Conservation (phyloP, 2,797 vertebrate species). For the Dromococcyx pavoninus region DNA sequence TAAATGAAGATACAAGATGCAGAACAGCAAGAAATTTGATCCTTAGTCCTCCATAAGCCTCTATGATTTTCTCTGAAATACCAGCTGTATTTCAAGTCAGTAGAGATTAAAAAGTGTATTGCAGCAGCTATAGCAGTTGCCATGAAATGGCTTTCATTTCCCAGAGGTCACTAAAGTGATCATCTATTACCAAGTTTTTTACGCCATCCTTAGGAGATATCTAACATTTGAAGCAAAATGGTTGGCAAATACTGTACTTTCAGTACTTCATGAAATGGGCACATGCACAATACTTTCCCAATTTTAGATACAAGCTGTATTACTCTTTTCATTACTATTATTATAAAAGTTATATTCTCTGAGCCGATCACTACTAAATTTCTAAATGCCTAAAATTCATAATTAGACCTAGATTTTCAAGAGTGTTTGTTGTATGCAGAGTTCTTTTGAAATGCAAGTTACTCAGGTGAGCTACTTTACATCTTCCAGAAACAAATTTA, state of each 20-base stretch:
- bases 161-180: slow-evolving; percentile 13
- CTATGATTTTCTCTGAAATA: slow-evolving; percentile 23
- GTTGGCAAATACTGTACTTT: not conserved
- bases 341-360: not conserved
- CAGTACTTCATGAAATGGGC: not conserved
- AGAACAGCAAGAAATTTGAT: slow-evolving; percentile 44
- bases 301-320: not conserved
- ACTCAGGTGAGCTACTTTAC: not conserved
- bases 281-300: not conserved
- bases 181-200: not conserved
- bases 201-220: not conserved
- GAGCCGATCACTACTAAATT: not conserved
- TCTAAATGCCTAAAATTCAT: not conserved
- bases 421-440: not conserved
- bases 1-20: slow-evolving; percentile 30
- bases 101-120: slow-evolving; percentile 2
- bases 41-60: not conserved
- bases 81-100: slow-evolving; percentile 16
- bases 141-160: slow-evolving; percentile 12
- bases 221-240: not conserved
- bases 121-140: not conserved
- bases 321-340: not conserved
- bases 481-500: not conserved
- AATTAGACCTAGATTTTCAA: not conserved
- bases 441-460: not conserved